phyloP scores from a whole-genome alignment of 2,797 vertebrate species.

The Apodemus agrarius region DNA sequence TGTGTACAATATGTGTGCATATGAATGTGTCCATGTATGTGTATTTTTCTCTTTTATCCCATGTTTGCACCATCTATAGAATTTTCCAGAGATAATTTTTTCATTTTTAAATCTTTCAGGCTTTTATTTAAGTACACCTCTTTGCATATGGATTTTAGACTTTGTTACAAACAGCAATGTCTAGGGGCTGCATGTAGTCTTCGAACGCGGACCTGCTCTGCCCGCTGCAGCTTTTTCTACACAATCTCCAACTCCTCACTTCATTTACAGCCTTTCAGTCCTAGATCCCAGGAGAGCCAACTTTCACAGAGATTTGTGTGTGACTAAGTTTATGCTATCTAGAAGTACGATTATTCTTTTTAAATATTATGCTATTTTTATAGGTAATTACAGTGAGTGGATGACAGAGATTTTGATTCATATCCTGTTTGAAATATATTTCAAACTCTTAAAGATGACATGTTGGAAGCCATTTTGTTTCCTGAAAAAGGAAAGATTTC shows the following conservation, averaged over 20 bases:
- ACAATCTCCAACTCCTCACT: slow-evolving; percentile 96
- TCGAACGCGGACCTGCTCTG: slow-evolving; percentile 95
- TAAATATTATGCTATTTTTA: not conserved
- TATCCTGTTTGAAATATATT: not conserved
- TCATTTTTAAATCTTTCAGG: slow-evolving; percentile 70
- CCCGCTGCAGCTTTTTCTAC: slow-evolving; percentile 96
- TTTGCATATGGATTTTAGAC: slow-evolving; percentile 87
- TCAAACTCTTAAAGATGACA: not conserved
- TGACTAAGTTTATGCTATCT: not conserved
- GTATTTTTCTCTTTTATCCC: not conserved
- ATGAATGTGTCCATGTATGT: too few species aligned
- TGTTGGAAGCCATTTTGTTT: not conserved
- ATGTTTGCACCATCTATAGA: not conserved
- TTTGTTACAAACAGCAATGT: slow-evolving; percentile 98
- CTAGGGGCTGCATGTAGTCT: slow-evolving; percentile 97
- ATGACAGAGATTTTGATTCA: not conserved
- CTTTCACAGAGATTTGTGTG: not conserved
- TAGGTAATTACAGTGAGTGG: not conserved
- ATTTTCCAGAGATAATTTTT: not conserved
- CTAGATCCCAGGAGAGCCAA: slow-evolving; percentile 96
- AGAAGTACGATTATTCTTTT: not conserved
- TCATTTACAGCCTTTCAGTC: slow-evolving; percentile 97
- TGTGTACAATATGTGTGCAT: not conserved
- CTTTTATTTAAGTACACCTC: slow-evolving; percentile 85
- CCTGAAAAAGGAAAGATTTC: not conserved